Evolutionary conservation across 2,888 invertebrate genomes (phyloP).

Genomic region (Pyrgus malvae): DNA sequence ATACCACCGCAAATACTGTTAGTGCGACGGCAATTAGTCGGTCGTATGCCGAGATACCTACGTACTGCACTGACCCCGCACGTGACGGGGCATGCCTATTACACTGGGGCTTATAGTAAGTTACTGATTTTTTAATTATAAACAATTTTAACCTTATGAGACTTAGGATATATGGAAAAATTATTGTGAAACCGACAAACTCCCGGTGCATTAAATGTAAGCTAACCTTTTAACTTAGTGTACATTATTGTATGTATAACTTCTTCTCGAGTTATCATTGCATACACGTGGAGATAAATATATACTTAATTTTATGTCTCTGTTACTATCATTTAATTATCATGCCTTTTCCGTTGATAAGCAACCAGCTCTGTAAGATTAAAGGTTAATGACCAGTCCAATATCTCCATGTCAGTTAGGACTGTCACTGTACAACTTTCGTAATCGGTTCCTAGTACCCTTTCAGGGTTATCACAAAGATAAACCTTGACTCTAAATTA

Average conservation of each 20-base stretch:
- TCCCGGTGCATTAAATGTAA: too few species aligned
- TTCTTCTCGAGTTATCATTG: too few species aligned
- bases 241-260: too few species aligned
- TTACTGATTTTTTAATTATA: too few species aligned
- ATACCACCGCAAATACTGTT: slow-evolving; percentile 41
- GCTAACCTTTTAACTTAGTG: too few species aligned
- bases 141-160: too few species aligned
- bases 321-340: slow-evolving; percentile 3
- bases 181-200: too few species aligned
- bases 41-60: slow-evolving; percentile 48
- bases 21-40: slow-evolving; percentile 55
- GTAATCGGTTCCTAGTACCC: slow-evolving; percentile 4
- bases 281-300: slow-evolving; percentile 21
- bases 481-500: slow-evolving; percentile 25
- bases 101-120: background rate
- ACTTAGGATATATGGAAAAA: too few species aligned
- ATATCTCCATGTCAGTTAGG: slow-evolving; percentile 24
- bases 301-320: slow-evolving; percentile 9
- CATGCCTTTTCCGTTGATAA: slow-evolving; percentile 10
- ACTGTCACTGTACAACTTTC: slow-evolving; percentile 10
- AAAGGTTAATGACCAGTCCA: slow-evolving; percentile 25
- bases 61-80: slow-evolving; percentile 32
- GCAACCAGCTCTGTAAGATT: slow-evolving; percentile 14
- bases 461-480: slow-evolving; percentile 10
- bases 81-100: slow-evolving; percentile 43